Conservation (phyloP, 2,113 vertebrate genomes). For the Alethe diademata region DNA sequence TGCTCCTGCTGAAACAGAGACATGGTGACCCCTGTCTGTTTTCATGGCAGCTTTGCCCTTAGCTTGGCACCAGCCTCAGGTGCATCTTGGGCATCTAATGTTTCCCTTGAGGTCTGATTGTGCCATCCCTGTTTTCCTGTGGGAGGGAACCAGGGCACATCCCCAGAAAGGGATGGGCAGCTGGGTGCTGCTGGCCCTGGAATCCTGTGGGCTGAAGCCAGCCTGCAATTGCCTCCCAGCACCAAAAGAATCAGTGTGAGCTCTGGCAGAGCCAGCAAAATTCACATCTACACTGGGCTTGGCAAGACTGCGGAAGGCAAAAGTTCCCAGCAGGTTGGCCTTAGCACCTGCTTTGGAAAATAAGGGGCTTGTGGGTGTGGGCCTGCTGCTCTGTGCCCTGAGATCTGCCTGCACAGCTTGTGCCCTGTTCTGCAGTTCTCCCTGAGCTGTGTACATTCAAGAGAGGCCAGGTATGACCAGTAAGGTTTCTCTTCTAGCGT, state of each 20-base stretch:
- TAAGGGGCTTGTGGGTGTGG: not conserved
- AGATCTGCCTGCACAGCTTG: fast-evolving
- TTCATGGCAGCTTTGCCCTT: not conserved
- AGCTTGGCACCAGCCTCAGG: not conserved
- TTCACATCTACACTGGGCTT: fast-evolving
- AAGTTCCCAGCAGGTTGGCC: not conserved
- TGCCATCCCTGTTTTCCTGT: not conserved
- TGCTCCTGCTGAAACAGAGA: not conserved
- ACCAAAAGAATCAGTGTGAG: fast-evolving
- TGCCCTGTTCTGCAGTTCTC: not conserved
- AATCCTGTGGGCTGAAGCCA: not conserved
- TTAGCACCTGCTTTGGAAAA: not conserved
- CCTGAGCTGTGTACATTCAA: fast-evolving
- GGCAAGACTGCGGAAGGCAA: not conserved
- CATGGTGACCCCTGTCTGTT: fast-evolving
- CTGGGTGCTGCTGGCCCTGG: not conserved
- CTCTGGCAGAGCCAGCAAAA: not conserved
- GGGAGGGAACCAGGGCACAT: not conserved
- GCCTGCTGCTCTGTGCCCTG: not conserved
- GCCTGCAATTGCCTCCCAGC: not conserved
- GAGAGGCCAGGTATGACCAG: not conserved
- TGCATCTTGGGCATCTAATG: fast-evolving
- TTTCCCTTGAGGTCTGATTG: not conserved
- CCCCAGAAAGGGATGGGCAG: not conserved
- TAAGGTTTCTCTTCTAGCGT: not conserved